Evolutionary conservation across 2,113 vertebrate species (phyloP), one percentile per base, ranked within the genome.

Genomic region (Cebus imitator): DNA sequence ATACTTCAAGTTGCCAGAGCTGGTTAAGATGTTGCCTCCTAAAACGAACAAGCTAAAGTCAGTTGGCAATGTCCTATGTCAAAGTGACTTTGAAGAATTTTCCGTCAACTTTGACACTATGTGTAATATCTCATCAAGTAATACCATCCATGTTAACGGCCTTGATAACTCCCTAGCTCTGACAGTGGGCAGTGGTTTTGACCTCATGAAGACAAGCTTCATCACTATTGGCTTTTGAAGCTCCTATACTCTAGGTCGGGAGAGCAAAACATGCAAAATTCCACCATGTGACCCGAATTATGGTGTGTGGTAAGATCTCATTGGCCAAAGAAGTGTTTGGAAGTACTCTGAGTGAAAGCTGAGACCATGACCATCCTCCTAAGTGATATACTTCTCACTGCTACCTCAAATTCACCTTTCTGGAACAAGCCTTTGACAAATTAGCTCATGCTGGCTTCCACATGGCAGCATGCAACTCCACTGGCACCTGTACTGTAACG

Each of bases 241-340:
- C 91, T 99, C 99, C 11, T 99, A 99, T 98, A 99, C 99, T 2
- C 97, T 99, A 93, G 99, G 99, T 90, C 99, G 99, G 13, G 99
- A 99, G 98, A 99, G 99, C 98, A 99, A 99, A 97, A 99, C 99
- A 0, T 8, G 99, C 99, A 98, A 99, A 99, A 98, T 99, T 99
- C 98, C 99, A 99, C 75, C 98, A 99, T 57, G 99, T 99, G 98
- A 99, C 99, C 0, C 98, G 99, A 95, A 99, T 99, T 98, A 99
- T 99, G 99, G 99, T 99, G 75, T 99, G 99, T 0, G 99, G 99
- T 79, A 99, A 99, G 98, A 99, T 99, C 0, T 99, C 99, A 0
- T 97, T 99, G 98, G 99, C 99, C 97, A 99, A 99, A 97, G 99
- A 99, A 98, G 99, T 99, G 75, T 99, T 99, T 93, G 99, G 99